A percentile compares a stretch with the other conserved stretches of the same genome.
phyloP scores from a whole-genome alignment of 30 jellyfish, hydroid and myxozoan species.

The Aurelia aurita region DNA sequence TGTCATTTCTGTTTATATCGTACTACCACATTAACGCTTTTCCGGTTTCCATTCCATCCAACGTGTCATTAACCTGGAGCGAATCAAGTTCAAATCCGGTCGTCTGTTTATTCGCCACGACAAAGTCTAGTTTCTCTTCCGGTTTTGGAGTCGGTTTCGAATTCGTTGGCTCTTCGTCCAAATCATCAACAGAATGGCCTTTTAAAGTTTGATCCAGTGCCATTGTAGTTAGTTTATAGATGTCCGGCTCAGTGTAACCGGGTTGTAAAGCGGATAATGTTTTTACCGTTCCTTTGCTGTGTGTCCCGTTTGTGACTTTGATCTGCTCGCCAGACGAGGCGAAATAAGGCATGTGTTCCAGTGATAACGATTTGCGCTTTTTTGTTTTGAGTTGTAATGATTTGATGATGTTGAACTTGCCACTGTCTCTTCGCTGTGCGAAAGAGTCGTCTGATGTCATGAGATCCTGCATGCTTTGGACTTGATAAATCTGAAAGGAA shows the following conservation, averaged over 20 bases:
- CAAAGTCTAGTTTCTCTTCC: conserved; percentile 64
- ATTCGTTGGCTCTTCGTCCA: conserved; percentile 36
- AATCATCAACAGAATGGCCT: conserved; percentile 57
- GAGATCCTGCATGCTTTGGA: conserved; percentile 34
- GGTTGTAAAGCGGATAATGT: conserved; percentile 68
- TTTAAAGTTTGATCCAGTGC: conserved; percentile 88
- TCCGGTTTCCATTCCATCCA: conserved; percentile 69
- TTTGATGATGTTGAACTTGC: conserved; percentile 49
- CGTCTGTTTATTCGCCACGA: conserved; percentile 55
- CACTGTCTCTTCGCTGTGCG: conserved; percentile 38
- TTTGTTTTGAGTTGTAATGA: conserved; percentile 51
- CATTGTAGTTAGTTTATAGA: conserved; percentile 64
- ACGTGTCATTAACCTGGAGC: conserved; percentile 29
- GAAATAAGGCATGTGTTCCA: conserved; percentile 68
- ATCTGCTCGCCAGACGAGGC: conserved; percentile 68
- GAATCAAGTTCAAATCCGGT: conserved; percentile 76
- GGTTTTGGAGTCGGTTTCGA: conserved; percentile 54
- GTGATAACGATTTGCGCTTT: conserved; percentile 57
- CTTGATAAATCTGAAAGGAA: conserved; percentile 50
- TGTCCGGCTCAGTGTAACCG: conserved; percentile 74
- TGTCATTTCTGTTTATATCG: not conserved
- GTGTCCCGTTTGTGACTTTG: conserved; percentile 36
- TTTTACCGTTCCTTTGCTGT: conserved; percentile 21
- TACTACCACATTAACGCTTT: conserved; percentile 77
- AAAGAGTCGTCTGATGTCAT: conserved; percentile 14